A percentile compares a stretch with the other conserved stretches of the same genome.
These are phyloP conservation scores for Apis dorsata DNA, from an alignment of 1,140 invertebrate genomes.

Conservation along the genomic window DNA sequence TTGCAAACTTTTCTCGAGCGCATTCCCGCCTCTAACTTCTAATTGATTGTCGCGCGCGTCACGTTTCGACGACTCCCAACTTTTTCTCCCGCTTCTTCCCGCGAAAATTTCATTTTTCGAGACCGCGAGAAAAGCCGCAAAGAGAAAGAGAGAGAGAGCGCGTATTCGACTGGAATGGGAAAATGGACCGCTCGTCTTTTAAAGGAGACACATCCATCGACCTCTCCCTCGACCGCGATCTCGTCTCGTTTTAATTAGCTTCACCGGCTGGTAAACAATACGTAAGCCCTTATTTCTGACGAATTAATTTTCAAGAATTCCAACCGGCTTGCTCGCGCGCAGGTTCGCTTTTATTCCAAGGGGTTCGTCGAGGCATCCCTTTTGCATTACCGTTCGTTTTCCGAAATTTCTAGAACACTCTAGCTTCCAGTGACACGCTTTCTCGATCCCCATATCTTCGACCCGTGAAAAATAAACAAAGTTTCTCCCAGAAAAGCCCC, in stretches of 20 bases:
- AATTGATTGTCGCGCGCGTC: constrained; percentile 9
- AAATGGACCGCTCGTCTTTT: constrained; percentile 46
- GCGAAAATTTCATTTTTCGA: constrained; percentile 41
- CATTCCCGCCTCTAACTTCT: neutral
- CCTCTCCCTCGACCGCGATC: neutral
- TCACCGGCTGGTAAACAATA: constrained; percentile 60
- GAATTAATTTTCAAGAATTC: constrained; percentile 67
- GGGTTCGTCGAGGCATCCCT: constrained; percentile 40
- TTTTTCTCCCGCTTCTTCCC: neutral
- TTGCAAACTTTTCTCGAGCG: neutral
- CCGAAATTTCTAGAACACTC: constrained; percentile 42
- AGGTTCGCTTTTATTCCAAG: constrained; percentile 49
- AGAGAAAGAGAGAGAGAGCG: neutral
- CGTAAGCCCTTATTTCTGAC: constrained; percentile 59
- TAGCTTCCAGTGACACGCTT: neutral
- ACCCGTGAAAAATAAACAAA: neutral
- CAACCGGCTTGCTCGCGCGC: neutral
- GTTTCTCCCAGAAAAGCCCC: too few relatives aligned
- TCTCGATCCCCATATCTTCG: neutral
- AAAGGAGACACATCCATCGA: constrained; percentile 34
- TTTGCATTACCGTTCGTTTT: constrained; percentile 28
- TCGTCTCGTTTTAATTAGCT: constrained; percentile 63
- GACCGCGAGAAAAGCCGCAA: neutral
- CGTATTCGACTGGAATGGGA: constrained; percentile 9
- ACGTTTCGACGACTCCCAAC: neutral